phyloP scores from a whole-genome alignment of 2,113 vertebrate genomes.

The Toxostoma redivivum region DNA sequence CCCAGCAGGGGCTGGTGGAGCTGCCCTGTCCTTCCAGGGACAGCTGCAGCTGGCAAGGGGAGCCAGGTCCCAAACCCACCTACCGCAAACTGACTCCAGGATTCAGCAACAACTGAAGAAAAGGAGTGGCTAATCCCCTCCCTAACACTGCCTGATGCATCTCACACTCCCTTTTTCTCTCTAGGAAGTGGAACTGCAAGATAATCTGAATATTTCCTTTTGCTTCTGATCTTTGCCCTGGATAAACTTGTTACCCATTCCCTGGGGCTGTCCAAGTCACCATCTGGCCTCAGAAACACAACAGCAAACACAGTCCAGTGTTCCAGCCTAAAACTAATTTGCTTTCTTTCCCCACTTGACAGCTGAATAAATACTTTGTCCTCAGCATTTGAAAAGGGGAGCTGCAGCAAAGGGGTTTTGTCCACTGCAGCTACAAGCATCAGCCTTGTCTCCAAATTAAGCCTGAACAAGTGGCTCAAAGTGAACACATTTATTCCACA shows the following conservation, averaged over 20 bases:
- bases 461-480: conserved; percentile 13
- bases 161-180: neutral
- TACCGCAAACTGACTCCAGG: neutral
- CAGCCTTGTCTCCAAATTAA: conserved; percentile 38
- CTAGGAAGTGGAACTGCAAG: neutral
- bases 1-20: neutral
- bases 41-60: neutral
- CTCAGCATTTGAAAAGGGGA: conserved; percentile 36
- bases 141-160: neutral
- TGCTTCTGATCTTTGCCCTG: conserved; percentile 22
- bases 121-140: neutral
- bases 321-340: conserved; percentile 59
- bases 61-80: neutral
- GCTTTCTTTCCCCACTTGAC: conserved; percentile 61
- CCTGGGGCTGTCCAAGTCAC: neutral
- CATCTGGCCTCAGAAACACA: conserved; percentile 39
- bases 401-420: neutral
- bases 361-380: conserved; percentile 66
- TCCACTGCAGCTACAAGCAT: conserved; percentile 14
- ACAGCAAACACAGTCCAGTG: neutral
- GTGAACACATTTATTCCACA: conserved; percentile 23
- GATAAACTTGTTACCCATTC: conserved; percentile 6
- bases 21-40: neutral
- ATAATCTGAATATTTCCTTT: conserved; percentile 44
- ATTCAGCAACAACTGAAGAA: neutral